Percentiles rank a stretch among this genome's conserved stretches.
These are phyloP conservation scores for Thymelicus acteon DNA, from an alignment of 2,888 invertebrate species.

Conservation along the genomic window DNA sequence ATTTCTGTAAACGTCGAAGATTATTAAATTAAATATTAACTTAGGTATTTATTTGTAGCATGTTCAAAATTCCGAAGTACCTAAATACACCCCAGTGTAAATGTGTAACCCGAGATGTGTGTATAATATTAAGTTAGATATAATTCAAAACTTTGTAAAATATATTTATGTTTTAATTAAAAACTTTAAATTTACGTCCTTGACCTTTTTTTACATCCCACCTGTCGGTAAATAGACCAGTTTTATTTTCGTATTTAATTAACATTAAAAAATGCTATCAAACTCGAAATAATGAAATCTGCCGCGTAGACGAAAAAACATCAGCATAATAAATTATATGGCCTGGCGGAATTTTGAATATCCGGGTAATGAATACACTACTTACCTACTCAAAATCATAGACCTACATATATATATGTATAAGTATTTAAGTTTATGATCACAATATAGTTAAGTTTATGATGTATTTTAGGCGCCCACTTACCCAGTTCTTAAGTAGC, in stretches of 20 bases:
- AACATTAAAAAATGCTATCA: not conserved
- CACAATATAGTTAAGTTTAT: too few species aligned
- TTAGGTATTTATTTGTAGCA: not conserved
- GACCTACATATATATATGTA: too few species aligned
- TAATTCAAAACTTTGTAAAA: conserved; percentile 61
- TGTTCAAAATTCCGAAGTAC: conserved; percentile 12
- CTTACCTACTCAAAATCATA: too few species aligned
- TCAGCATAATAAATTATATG: too few species aligned
- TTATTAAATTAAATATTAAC: not conserved
- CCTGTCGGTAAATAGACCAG: not conserved
- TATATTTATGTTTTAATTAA: conserved; percentile 74
- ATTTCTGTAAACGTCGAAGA: not conserved
- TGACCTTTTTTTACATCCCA: conserved; percentile 21
- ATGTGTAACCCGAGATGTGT: conserved; percentile 19
- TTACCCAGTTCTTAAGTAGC: too few species aligned
- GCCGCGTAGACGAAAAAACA: not conserved
- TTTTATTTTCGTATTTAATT: conserved; percentile 7
- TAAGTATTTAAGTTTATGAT: too few species aligned
- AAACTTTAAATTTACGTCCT: conserved; percentile 41
- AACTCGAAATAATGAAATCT: not conserved
- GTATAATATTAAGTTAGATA: conserved; percentile 43
- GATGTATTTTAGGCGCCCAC: too few species aligned
- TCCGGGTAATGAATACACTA: too few species aligned
- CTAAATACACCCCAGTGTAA: conserved; percentile 24
- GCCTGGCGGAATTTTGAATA: too few species aligned